Evolutionary conservation across 2,113 vertebrate species (phyloP), one percentile per base, ranked within the genome.

Genomic region (Amia ocellicauda): DNA sequence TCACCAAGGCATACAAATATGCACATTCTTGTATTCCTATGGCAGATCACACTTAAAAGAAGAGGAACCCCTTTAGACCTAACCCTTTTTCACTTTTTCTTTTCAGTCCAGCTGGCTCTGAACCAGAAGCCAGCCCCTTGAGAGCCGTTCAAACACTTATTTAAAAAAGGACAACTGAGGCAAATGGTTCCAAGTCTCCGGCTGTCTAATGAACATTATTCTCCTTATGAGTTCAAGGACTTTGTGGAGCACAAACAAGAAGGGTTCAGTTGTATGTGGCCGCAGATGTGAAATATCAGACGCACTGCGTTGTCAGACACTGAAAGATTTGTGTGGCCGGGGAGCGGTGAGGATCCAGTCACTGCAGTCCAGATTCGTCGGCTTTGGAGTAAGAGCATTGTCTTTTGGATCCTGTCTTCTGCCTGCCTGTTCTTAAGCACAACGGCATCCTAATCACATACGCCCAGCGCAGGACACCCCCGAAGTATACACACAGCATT

Each of bases 181-280:
- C 74, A 77, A 84, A 74, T 50, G 67, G 66, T 67, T 80, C 60
- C 59, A 69, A 42, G 72, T 77, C 76, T 79, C 80, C 51, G 10
- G 69, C 75, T 75, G 60, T 63, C 76, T 89, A 87, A 86, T 29
- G 76, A 90, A 83, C 87, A 87, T 80, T 80, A 62, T 59, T 66
- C 71, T 69, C 77, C 78, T 74, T 68, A 66, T 64, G 53, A 67
- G 79, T 85, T 88, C 78, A 82, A 89, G 85, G 85, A 68, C 80
- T 80, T 70, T 26, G 53, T 68, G 68, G 60, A 51, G 59, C 55
- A 60, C 42, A 59, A 67, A 31, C 26, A 69, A 62, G 45, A 43
- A 51, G 66, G 58, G 53, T 56, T 47, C 63, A 68, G 68, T 68
- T 68, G 51, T 64, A 2, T 59, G 51, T 65, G 17, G 58, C 60